Evolutionary conservation across 1,140 invertebrate genomes (phyloP).

Genomic region (Nasonia vitripennis): DNA sequence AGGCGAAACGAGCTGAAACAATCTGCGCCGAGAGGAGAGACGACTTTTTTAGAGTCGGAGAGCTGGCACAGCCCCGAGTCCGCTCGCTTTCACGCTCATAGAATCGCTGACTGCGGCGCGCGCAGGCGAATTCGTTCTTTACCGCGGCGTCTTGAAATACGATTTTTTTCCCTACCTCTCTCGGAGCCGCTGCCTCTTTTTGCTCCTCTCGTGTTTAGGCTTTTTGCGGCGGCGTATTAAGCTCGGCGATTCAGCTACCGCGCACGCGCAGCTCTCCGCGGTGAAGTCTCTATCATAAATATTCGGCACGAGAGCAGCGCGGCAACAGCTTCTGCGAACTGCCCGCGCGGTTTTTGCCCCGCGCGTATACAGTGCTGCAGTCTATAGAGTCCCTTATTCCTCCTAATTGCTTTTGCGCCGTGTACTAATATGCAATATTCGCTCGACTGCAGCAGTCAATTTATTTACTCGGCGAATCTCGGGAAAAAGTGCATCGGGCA

Average conservation of each 20-base stretch:
- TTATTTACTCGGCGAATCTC: background rate
- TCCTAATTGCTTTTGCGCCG: background rate
- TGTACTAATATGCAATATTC: conserved; percentile 4
- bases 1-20: conserved; percentile 14
- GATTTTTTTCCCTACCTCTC: background rate
- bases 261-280: background rate
- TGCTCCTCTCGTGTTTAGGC: conserved; percentile 23
- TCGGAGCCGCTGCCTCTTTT: background rate
- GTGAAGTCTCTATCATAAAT: conserved; percentile 44
- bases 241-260: conserved; percentile 37
- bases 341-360: background rate
- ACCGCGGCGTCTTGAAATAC: conserved; percentile 26
- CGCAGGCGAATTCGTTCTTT: conserved; percentile 30
- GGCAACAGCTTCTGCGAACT: background rate
- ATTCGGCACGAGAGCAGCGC: background rate
- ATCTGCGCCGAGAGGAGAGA: conserved; percentile 24
- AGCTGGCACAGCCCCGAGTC: background rate
- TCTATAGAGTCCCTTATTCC: background rate
- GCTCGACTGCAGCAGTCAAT: too few species aligned
- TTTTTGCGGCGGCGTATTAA: conserved; percentile 36
- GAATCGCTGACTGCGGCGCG: conserved; percentile 15
- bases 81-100: conserved; percentile 46
- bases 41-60: conserved; percentile 35
- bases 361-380: background rate
- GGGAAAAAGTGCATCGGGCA: background rate